Base-by-base conservation (phyloP, 2,113 vertebrate species). In the Eretmochelys imbricata region DNA sequence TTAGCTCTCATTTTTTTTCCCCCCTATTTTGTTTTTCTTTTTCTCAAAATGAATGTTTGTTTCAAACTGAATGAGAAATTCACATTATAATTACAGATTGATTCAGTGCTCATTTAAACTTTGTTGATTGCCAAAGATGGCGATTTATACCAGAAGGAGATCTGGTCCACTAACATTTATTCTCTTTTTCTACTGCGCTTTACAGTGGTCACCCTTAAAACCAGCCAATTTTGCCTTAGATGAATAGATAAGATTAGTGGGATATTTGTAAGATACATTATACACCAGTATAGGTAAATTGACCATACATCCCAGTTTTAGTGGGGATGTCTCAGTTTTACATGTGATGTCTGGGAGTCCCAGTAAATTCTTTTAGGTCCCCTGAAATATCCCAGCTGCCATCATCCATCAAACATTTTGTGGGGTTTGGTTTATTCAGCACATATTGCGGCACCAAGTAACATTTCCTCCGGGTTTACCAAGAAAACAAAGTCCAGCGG, bases 41-140 rank as follows among this genome's bases (percentile, higher is more conserved):
- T 48, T 48, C 75, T 92, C 81, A 84, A 27, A 84, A 79, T 80
- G 81, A 88, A 88, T 88, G 80, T 69, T 87, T 88, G 80, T 72
- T 84, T 84, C 80, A 88, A 62, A 54, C 20, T 49, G 29, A 8
- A 5, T 49, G 53, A 84, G 76, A 88, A 83, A 53, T 35, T 31
- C 16, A 62, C 46, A 49, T 22, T 8, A 20, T 11, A 78, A 53
- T 85, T 90, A 50, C 0, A 22, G 22, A 75, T 57, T 85, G 10
- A 87, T 57, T 78, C 1, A n/a, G 22, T 1, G 38, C 82, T 65
- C 25, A 75, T 0, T 72, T 81, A 72, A 62, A 59, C 1, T 55
- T 49, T 29, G 27, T 38, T 29, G 89, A 2, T 1, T 65, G 2
- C 11, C 84, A 87, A 57, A 35, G 83, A 50, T 38, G 5, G 2